A percentile compares a stretch with the other conserved stretches of the same genome.
phyloP scores from a whole-genome alignment of 2,113 vertebrate genomes.

The Sphaerodactylus townsendi region DNA sequence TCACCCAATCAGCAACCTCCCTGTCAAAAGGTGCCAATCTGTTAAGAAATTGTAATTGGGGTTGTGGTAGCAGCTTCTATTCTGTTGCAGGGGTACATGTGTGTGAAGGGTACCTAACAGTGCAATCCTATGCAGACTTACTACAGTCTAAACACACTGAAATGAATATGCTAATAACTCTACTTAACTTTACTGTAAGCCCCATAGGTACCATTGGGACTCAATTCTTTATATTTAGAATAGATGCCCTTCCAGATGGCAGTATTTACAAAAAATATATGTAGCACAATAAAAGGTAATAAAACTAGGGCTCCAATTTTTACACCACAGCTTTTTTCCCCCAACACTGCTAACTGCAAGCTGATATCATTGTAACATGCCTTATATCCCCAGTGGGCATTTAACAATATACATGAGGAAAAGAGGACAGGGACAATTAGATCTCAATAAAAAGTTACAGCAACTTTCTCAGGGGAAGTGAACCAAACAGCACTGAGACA shows the following conservation, averaged over 20 bases:
- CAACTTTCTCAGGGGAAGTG: constrained; percentile 16
- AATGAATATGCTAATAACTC: too few species aligned
- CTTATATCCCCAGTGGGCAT: constrained; percentile 27
- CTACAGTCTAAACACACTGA: too few species aligned
- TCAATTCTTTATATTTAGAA: neutral
- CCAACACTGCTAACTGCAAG: constrained; percentile 9
- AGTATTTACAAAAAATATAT: neutral
- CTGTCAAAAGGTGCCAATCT: neutral
- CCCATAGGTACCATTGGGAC: neutral
- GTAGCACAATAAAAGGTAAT: neutral
- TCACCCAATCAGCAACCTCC: neutral
- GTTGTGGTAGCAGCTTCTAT: neutral
- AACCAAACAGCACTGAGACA: constrained; percentile 21
- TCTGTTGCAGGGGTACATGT: too few species aligned
- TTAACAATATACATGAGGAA: constrained; percentile 57
- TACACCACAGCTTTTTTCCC: neutral
- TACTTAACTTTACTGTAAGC: neutral
- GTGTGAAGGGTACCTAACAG: neutral
- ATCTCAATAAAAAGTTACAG: neutral
- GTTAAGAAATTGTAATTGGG: too few species aligned
- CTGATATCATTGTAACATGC: neutral
- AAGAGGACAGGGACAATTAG: constrained; percentile 24
- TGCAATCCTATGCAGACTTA: too few species aligned
- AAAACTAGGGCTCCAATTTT: fast-evolving
- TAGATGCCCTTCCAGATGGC: neutral